Evolutionary conservation across 2,797 vertebrate species (phyloP), one percentile per base, ranked within the genome.

Genomic region (Thalassophryne amazonica): DNA sequence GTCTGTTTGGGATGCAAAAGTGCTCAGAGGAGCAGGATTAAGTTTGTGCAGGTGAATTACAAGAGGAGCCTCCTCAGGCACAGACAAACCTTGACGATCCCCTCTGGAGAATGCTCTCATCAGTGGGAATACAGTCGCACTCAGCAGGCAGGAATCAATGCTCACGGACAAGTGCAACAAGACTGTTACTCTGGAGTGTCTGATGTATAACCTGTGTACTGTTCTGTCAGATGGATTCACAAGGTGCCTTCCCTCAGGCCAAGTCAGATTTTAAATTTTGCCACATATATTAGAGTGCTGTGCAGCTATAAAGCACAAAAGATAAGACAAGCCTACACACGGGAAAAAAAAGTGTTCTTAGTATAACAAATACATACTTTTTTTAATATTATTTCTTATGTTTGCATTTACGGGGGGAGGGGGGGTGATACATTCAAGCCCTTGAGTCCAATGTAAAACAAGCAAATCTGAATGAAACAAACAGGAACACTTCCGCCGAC

Each of bases 71-170:
- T 71, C 51, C 70, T 63, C 31, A 65, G 56, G 47, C 37, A 30
- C 56, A 15, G 45, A 8, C 42, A 11, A 24, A 18, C 35, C 59
- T 80, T 65, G 68, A 75, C 73, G 68, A 73, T 45, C 30, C 47
- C n/a, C 51, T 59, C 43, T 39, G 27, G 42, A 66, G 43, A 4
- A 6, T 0, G 1, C 45, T 38, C 50, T 73, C 56, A 63, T 81
- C 60, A 57, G 45, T 5, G 34, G 34, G 34, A 49, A 38, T 9
- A 45, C 40, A 46, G 62, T 57, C 59, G 36, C 51, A 20, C 35
- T 59, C 25, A 48, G 46, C 41, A 60, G 54, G 51, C 45, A 48
- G 24, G 63, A 69, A 63, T 74, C 63, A 39, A 4, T 20, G 35
- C 58, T 35, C 42, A 1, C 47, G 60, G 60, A 54, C 41, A n/a